Conservation (phyloP, 2,888 invertebrate genomes). For the Pristionchus exspectatus region DNA sequence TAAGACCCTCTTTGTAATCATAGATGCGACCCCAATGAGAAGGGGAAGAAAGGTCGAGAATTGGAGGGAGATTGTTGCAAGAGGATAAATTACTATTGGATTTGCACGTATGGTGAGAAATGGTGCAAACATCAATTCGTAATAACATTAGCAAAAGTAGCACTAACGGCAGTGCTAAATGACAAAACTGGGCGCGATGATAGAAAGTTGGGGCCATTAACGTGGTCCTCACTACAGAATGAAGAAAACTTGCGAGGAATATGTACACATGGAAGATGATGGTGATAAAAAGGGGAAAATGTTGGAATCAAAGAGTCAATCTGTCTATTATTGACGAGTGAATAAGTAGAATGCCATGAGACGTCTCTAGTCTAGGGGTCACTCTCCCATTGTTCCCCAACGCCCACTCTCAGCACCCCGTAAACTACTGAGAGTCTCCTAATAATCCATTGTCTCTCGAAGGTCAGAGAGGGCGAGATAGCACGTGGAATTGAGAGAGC, state of each 20-base stretch:
- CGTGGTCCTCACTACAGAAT: background rate
- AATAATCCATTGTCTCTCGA: background rate
- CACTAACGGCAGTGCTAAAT: too few relatives aligned
- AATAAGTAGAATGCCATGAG: background rate
- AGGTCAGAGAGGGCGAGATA: background rate
- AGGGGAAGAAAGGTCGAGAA: background rate
- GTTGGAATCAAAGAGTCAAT: background rate
- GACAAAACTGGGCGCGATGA: too few relatives aligned
- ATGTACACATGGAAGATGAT: background rate
- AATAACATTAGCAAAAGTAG: too few relatives aligned
- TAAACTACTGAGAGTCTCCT: background rate
- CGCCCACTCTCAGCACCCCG: background rate
- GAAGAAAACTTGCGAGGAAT: background rate
- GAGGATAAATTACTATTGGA: background rate
- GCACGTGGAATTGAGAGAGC: background rate
- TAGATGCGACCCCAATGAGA: conserved; percentile 28
- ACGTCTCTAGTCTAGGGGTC: conserved; percentile 16
- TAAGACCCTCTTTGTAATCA: conserved; percentile 22
- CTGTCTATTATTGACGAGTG: background rate
- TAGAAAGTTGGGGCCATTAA: too few relatives aligned
- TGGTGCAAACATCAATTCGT: background rate
- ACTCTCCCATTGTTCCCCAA: background rate
- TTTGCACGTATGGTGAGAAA: background rate
- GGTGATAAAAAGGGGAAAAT: background rate
- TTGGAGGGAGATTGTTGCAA: background rate